Evolutionary conservation across 37 sponge, comb jelly and placozoan species (phyloP), one percentile per base, ranked within the genome.

Genomic region (Ianthella basta): DNA sequence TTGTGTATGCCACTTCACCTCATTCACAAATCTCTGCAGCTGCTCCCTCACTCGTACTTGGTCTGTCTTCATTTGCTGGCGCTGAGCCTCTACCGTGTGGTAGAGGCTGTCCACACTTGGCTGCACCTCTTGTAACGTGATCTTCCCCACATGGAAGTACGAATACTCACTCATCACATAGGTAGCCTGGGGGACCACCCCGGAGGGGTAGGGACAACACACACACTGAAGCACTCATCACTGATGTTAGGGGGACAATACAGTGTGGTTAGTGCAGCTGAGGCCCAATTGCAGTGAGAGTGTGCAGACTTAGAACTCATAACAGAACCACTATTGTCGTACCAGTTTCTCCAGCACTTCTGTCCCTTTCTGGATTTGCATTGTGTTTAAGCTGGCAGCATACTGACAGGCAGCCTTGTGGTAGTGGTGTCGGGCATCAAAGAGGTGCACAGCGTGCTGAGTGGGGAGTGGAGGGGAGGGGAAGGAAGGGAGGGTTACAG

Each of bases 311-410:
- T n/a, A n/a, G n/a, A n/a, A n/a, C n/a, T n/a, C n/a, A n/a, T n/a
- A n/a, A n/a, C n/a, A n/a, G n/a, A 44, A 44, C 8, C 50, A 44
- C 50, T 44, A 10, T 0, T 38, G 0, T 64, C 82, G 56, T 78
- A 94, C 95, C 57, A 94, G 6, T 79, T 64, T 89, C 55, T 94
- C 85, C 36, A 94, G 81, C 75, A 91, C 89, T 60, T 94, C 87
- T 72, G 89, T 83, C 4, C 68, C 59, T 44, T 64, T 94, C 78
- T 86, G 91, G 14, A 83, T 54, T 24, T 94, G 95, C 32, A 94
- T 67, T 6, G 8, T 12, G 57, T 91, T 94, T 24, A 91, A 80
- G 33, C 86, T 92, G 53, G 86, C 15, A 38, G 79, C 67, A 72
- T 91, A 94, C 15, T 65, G 32, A 83, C 95, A 94, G n/a, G 92